These are phyloP conservation scores for Polylopha cassiicola DNA, from an alignment of 2,888 invertebrate genomes.

Conservation along the genomic window DNA sequence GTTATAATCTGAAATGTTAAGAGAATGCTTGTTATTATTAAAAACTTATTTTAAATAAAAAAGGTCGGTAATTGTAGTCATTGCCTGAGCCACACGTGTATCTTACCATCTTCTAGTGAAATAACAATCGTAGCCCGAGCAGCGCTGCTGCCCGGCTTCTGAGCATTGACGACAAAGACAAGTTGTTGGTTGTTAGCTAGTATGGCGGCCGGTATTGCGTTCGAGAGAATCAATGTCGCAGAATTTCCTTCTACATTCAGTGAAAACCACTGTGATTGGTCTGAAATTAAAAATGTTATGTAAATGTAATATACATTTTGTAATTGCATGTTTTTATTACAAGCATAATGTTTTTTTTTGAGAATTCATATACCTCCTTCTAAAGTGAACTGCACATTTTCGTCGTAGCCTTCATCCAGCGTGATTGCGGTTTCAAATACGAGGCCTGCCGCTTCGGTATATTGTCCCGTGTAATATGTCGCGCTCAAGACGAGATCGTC, in stretches of 20 bases:
- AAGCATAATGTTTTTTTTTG: too few species aligned
- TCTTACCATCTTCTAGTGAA: constrained; percentile 3
- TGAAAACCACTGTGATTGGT: neutral
- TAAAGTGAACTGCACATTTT: constrained; percentile 30
- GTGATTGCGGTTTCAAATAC: constrained; percentile 28
- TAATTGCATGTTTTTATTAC: too few species aligned
- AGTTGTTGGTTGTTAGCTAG: constrained; percentile 26
- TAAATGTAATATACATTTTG: too few species aligned
- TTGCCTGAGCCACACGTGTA: too few species aligned
- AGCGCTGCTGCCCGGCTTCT: constrained; percentile 18
- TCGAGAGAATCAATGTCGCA: constrained; percentile 17
- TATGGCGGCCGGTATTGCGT: constrained; percentile 19
- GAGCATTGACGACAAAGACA: constrained; percentile 26
- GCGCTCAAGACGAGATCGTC: constrained; percentile 22
- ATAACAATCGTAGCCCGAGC: constrained; percentile 22
- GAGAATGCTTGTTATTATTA: too few species aligned
- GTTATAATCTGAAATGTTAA: constrained; percentile 22
- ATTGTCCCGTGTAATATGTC: constrained; percentile 35
- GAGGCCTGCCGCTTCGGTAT: constrained; percentile 27
- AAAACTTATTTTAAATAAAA: too few species aligned
- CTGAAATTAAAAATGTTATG: too few species aligned
- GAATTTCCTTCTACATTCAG: constrained; percentile 13
- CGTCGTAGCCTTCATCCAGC: constrained; percentile 31
- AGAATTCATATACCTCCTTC: constrained; percentile 28
- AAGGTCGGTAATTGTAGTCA: too few species aligned